Evolutionary conservation across 2,113 vertebrate species (phyloP), one percentile per base, ranked within the genome.

Genomic region (Hystrix cristata): DNA sequence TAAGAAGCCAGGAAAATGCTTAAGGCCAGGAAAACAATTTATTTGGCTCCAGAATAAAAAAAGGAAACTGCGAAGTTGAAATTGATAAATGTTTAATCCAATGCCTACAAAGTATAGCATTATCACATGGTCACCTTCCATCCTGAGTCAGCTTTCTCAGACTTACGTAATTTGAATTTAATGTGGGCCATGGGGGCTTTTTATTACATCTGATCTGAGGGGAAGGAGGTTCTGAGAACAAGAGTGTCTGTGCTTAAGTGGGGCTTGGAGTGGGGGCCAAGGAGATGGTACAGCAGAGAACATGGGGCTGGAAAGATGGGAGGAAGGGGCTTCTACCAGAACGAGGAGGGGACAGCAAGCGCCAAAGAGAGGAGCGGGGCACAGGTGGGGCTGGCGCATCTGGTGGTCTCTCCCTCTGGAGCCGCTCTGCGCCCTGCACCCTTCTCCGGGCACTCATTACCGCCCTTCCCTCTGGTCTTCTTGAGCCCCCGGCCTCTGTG

Each of bases 11-110:
- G 23, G 59, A 87, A 93, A 95, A 95, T 43, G 84, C 72, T 90
- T 94, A 90, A 92, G 87, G 71, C 87, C 80, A 10, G 92, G 90
- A 87, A 96, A 97, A 97, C 97, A 97, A 97, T 96, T 96, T 97
- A 95, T 91, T 97, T 97, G 89, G 67, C 89, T 96, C 91, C 83
- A 55, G 93, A 95, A 91, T 94, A 38, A 80, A 96, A 96, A 95
- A 60, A 38, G 64, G 87, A 95, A 93, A 64, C 93, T 53, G 53
- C 59, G 87, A 90, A 85, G 81, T 67, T 92, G 96, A 97, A 96
- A 92, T 48, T 84, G 96, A 96, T 97, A 85, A 97, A 95, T 97
- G 87, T 95, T 97, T 93, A 91, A 95, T 93, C 96, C 95, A 87
- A 87, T 62, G 90, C 92, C 93, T 91, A 93, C 95, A 93, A 93